These are phyloP conservation scores for Trachelus iudaicus DNA, from an alignment of 2,888 invertebrate genomes.

Conservation along the genomic window DNA sequence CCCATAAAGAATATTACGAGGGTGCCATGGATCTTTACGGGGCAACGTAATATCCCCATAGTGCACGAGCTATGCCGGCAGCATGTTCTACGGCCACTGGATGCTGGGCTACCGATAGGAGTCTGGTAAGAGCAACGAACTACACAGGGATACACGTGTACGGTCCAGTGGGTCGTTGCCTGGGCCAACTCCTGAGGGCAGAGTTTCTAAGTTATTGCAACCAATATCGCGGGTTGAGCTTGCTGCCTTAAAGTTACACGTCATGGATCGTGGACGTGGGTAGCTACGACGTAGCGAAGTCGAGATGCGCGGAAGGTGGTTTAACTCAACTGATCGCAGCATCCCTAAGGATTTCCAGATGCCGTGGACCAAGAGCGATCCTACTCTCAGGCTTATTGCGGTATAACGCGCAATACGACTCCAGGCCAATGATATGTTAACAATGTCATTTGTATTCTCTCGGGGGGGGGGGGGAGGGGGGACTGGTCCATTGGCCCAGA, in stretches of 20 bases:
- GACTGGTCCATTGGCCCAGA: background rate
- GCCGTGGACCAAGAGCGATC: background rate
- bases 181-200: background rate
- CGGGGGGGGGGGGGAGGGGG: background rate
- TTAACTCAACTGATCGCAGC: background rate
- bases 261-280: background rate
- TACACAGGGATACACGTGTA: background rate
- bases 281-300: background rate
- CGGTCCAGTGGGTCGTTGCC: background rate
- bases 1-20: slow-evolving; percentile 41
- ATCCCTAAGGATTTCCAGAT: background rate
- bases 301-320: background rate
- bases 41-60: background rate
- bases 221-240: slow-evolving; percentile 21
- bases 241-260: background rate
- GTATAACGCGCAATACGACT: background rate
- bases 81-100: background rate
- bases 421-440: background rate
- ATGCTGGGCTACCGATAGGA: background rate
- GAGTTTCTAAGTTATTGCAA: slow-evolving; percentile 25
- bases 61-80: background rate
- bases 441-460: background rate
- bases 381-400: background rate
- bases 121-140: background rate
- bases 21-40: background rate